Evolutionary conservation across 1,140 invertebrate species (phyloP), one percentile per base, ranked within the genome.

Genomic region (Zaprionus ghesquierei): DNA sequence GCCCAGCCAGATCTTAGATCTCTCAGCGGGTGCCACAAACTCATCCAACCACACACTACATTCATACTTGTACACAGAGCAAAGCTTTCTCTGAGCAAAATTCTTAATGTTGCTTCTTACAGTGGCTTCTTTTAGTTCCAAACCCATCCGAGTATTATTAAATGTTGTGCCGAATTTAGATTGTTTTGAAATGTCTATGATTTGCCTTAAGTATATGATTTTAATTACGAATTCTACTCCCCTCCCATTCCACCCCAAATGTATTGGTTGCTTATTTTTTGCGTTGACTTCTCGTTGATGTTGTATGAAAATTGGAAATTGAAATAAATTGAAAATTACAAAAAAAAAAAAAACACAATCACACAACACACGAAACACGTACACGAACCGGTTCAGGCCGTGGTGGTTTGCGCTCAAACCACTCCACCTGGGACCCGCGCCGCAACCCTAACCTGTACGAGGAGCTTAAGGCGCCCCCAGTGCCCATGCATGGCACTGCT

Each of bases 381-480:
- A 49, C 44, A 71, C 35, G 51, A 60, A 59, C 50, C 35, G 46
- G 72, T 69, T 59, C 71, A 92, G 91, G 89, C 64, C 89, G 89
- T 77, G 76, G 91, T 87, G 81, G 90, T 38, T 69, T 91, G 92
- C 94, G 94, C 78, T 93, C 93, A 49, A 95, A 94, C 92, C 95
- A 96, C 92, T 96, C 96, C 27, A 97, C 97, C 84, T 97, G 96
- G 96, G 96, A 97, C 93, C 96, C 96, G 53, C 94, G 96, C 50
- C 93, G 96, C 38, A 82, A 82, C 60, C 96, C 97, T 90, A 95
- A 97, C 93, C 77, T 91, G 56, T 97, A 97, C 93, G 96, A 97
- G 93, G 96, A 97, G 92, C 93, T 96, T 82, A 94, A 94, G 89
- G 85, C 92, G n/a, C 94, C 94, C 41, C 94, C 94, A 79, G 93